Conservation (phyloP, 2,113 vertebrate species). For the Scopus umbretta region DNA sequence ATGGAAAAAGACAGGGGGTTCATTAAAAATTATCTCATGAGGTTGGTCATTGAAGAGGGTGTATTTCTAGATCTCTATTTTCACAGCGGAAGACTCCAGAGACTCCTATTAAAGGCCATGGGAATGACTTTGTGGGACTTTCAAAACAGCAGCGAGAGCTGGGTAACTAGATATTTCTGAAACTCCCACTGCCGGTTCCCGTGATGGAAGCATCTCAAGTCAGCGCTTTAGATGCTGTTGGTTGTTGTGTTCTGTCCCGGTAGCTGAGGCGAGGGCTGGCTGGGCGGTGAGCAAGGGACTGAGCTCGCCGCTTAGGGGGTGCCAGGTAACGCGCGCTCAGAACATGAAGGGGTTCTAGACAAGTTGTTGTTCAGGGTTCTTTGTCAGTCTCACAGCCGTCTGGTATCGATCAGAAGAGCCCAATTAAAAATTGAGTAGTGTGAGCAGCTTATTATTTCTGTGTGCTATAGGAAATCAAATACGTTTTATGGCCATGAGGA, state of each 20-base stretch:
- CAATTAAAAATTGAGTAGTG: background rate
- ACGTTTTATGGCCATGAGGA: background rate
- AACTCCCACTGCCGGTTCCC: constrained; percentile 36
- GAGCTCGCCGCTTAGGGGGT: accelerated
- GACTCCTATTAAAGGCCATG: constrained; percentile 58
- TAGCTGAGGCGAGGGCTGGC: accelerated
- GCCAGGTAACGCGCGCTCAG: background rate
- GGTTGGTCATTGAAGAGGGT: constrained; percentile 20
- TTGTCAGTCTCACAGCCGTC: background rate
- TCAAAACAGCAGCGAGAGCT: background rate
- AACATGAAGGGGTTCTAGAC: background rate
- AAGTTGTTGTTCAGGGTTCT: background rate
- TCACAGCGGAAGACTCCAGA: background rate
- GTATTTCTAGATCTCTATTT: background rate
- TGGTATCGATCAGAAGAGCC: background rate
- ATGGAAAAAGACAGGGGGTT: constrained; percentile 14
- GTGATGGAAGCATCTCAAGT: constrained; percentile 23
- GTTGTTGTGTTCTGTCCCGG: background rate
- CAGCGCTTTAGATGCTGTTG: background rate
- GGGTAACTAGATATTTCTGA: background rate
- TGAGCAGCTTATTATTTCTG: background rate
- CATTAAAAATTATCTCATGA: constrained; percentile 35
- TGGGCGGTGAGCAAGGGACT: background rate
- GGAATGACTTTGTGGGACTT: constrained; percentile 52
- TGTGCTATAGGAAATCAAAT: background rate